Percentiles rank a stretch among this genome's conserved stretches.
These are phyloP conservation scores for Linnaemya vulpina DNA, from an alignment of 2,888 invertebrate genomes.

Conservation along the genomic window DNA sequence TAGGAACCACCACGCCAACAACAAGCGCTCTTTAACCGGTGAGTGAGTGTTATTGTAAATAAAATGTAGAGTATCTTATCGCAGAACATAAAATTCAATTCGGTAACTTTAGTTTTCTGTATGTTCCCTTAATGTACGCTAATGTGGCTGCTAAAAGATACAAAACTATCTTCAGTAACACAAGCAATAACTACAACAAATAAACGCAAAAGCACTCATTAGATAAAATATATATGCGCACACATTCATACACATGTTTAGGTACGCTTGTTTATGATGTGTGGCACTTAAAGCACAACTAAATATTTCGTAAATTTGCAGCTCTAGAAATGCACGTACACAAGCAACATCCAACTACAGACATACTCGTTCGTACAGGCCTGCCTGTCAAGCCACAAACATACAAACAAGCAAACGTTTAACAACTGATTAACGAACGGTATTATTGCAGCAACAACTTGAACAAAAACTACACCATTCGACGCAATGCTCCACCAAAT, in stretches of 20 bases:
- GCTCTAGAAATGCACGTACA: neutral
- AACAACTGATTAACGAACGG: slow-evolving; percentile 59
- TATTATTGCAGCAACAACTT: slow-evolving; percentile 40
- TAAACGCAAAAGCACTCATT: slow-evolving; percentile 30
- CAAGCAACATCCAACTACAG: neutral
- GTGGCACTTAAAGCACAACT: slow-evolving; percentile 41
- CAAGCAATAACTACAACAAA: slow-evolving; percentile 12
- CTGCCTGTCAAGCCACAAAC: neutral
- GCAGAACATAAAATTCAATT: slow-evolving; percentile 17
- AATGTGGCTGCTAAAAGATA: slow-evolving; percentile 16
- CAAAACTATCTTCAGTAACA: slow-evolving; percentile 26
- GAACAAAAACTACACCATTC: slow-evolving; percentile 23
- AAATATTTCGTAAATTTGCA: slow-evolving; percentile 26
- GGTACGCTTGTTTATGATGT: slow-evolving; percentile 1
- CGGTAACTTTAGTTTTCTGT: slow-evolving; percentile 8
- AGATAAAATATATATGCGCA: slow-evolving; percentile 14
- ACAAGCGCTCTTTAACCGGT: slow-evolving; percentile 44
- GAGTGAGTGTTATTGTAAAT: slow-evolving; percentile 18
- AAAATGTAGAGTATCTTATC: neutral
- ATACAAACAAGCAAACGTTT: slow-evolving; percentile 30
- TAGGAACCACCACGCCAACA: slow-evolving; percentile 23
- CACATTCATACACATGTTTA: too few relatives aligned
- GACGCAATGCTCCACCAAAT: slow-evolving; percentile 42
- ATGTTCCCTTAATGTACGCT: neutral
- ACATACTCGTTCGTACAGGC: neutral